Conservation (phyloP, 2,888 invertebrate genomes). For the Rotaria socialis region DNA sequence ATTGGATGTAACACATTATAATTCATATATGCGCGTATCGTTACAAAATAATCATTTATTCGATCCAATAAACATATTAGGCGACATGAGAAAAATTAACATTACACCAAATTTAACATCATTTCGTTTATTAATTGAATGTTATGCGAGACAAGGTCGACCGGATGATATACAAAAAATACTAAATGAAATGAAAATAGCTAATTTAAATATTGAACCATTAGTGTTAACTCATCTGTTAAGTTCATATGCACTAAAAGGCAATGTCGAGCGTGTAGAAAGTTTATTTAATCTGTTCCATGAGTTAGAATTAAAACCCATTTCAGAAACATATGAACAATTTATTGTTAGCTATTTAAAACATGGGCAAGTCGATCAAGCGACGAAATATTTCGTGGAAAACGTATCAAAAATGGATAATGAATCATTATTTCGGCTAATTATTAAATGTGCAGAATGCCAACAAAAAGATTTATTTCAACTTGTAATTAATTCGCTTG, state of each 20-base stretch:
- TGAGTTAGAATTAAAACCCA: constrained; percentile 30
- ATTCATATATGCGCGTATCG: constrained; percentile 33
- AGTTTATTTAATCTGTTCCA: background rate
- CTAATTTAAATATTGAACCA: constrained; percentile 30
- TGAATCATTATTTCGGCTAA: constrained; percentile 24
- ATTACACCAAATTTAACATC: constrained; percentile 6
- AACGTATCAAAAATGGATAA: constrained; percentile 31
- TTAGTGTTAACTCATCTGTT: background rate
- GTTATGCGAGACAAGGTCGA: constrained; percentile 33
- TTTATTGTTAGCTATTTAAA: constrained; percentile 4
- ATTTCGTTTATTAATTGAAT: background rate
- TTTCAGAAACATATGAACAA: constrained; percentile 32
- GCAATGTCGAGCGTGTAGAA: background rate
- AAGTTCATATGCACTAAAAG: background rate
- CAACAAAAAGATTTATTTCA: constrained; percentile 7
- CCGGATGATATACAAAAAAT: constrained; percentile 3
- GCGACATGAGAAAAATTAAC: background rate
- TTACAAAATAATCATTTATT: constrained; percentile 15
- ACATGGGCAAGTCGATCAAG: background rate
- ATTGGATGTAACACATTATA: constrained; percentile 34
- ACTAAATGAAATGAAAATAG: background rate
- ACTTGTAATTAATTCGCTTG: background rate
- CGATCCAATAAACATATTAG: background rate
- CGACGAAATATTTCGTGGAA: background rate
- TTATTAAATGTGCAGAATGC: constrained; percentile 1